These are phyloP conservation scores for Gryllus longicercus DNA, from an alignment of 2,888 invertebrate genomes.

Conservation along the genomic window DNA sequence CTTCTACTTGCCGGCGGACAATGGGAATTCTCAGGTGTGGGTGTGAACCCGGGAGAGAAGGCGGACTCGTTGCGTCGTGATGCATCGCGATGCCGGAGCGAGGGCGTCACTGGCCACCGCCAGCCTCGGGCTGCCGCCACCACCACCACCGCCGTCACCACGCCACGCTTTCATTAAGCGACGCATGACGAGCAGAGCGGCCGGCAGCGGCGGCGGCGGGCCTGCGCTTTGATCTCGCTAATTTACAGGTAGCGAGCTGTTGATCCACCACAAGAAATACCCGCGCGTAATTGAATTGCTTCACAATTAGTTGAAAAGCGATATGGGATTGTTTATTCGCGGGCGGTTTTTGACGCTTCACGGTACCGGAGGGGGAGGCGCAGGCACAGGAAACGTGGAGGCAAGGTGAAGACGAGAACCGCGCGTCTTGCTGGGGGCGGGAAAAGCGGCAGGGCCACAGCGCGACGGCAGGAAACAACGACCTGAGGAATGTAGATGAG, in stretches of 20 bases:
- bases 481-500: no score
- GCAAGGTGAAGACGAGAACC: background rate
- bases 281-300: background rate
- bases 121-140: no score
- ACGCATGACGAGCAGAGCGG: background rate
- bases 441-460: no score
- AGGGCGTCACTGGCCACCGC: no score
- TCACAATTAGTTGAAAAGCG: background rate
- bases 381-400: background rate
- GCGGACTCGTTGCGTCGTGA: background rate
- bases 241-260: background rate
- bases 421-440: background rate
- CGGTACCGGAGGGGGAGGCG: background rate
- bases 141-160: no score
- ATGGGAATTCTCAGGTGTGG: background rate
- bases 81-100: no score
- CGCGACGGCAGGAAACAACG: no score
- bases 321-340: background rate
- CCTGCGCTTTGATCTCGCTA: background rate
- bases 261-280: conserved; percentile 9
- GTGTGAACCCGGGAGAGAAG: conserved; percentile 11
- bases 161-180: conserved; percentile 6
- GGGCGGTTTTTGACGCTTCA: background rate
- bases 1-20: no score
- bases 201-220: background rate